Evolutionary conservation across 2,797 vertebrate species (phyloP).

Genomic region (Discoglossus pictus): DNA sequence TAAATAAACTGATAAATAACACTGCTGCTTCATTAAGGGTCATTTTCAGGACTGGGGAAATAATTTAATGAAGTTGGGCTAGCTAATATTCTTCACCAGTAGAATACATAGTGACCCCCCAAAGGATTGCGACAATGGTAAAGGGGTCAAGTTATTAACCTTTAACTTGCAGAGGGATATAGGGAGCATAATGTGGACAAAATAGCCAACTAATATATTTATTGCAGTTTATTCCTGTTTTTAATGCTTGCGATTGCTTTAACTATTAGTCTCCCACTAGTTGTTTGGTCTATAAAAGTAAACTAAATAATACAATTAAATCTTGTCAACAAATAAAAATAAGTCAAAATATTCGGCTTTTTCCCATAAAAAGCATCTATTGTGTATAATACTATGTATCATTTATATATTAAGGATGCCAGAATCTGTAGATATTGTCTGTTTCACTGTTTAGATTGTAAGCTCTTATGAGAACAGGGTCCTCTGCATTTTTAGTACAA

Average conservation of each 20-base stretch:
- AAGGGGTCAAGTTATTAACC: constrained; percentile 41
- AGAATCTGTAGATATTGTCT: no score
- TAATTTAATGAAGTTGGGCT: not conserved
- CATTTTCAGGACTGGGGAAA: not conserved
- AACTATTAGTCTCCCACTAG: constrained; percentile 18
- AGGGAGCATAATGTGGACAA: constrained; percentile 9
- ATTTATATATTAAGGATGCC: no score
- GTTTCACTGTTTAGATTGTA: no score
- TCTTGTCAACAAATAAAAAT: no score
- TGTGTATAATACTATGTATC: no score
- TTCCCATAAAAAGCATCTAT: no score
- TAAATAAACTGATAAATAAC: constrained; percentile 31
- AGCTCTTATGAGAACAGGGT: no score
- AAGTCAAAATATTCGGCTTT: no score
- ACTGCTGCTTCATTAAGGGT: not conserved
- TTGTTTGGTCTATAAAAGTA: constrained; percentile 29
- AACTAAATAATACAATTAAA: no score
- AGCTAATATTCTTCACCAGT: not conserved
- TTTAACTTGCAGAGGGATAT: constrained; percentile 18
- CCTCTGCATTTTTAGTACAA: no score
- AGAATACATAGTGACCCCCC: constrained; percentile 33
- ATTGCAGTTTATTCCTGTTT: constrained; percentile 8
- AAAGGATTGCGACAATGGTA: constrained; percentile 29
- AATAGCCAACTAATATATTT: constrained; percentile 21
- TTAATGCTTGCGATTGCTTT: constrained; percentile 18